Evolutionary conservation across 2,888 invertebrate genomes (phyloP), one percentile per base, ranked within the genome.

Genomic region (Pristionchus mayeri): DNA sequence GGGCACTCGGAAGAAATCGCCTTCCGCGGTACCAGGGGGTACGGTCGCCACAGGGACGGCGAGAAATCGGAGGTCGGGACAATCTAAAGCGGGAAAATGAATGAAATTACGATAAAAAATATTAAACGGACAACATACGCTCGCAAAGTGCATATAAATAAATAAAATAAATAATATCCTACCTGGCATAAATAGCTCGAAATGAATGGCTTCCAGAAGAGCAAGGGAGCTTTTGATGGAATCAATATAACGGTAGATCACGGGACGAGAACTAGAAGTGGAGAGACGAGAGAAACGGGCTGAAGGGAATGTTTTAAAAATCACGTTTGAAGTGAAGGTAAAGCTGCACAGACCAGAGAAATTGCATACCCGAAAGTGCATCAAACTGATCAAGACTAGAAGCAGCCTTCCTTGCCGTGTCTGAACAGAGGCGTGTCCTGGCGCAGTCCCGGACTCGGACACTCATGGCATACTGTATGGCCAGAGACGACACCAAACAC

Each of bases 201-300:
- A 75, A 27, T 75, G 75, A n/a, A 75, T 75, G 16, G 75, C 75
- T 24, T 75, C 75, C 75, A 75, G 75, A 40, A 75, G 40, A 3
- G 44, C 75, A 27, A 44, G 13, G 3, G 21, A n/a, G 24, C 16
- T 44, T 44, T 75, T 44, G 44, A 44, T 44, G 3, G 40, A 40
- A 40, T 75, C 71, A 24, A 75, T 75, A 44, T n/a, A 75, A 3
- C 71, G 75, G 44, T 75, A 75, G 75, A 75, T 75, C 48, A 75
- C 75, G 9, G 63, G 63, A 34, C 63, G 63, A 37, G 18, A n/a
- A n/a, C n/a, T 63, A 24, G 30, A 30, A 37, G 63, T 16, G 37
- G 63, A 37, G 18, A 34, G 18, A 63, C 3, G 16, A 63, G 57
- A 4, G 24, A 57, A 27, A 9, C 24, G 18, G 21, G 24, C 3